Evolutionary conservation across 1,140 invertebrate genomes (phyloP).

Genomic region (Liolophura sinensis): DNA sequence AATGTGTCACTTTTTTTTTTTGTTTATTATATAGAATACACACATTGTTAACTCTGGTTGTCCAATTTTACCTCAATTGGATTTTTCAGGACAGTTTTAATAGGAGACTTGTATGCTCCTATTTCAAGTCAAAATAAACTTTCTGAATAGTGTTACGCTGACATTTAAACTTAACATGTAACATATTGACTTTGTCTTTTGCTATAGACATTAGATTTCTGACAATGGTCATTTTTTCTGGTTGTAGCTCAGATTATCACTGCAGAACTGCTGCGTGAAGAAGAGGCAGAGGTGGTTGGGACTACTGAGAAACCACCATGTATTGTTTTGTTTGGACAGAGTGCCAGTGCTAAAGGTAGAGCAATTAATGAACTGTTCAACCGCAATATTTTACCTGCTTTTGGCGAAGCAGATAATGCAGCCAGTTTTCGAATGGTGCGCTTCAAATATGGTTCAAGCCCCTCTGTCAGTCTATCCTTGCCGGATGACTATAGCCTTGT

Average conservation of each 20-base stretch:
- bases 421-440: conserved; percentile 71
- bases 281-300: conserved; percentile 56
- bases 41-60: no score
- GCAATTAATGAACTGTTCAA: conserved; percentile 75
- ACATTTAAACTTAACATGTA: background rate
- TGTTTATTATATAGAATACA: no score
- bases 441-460: conserved; percentile 71
- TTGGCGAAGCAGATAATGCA: conserved; percentile 49
- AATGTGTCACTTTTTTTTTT: no score
- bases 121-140: background rate
- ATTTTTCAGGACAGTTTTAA: background rate
- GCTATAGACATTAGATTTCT: conserved; percentile 24
- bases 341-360: conserved; percentile 69
- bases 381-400: conserved; percentile 65
- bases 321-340: conserved; percentile 71
- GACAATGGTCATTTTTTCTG: conserved; percentile 17
- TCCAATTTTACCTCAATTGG: conserved; percentile 3
- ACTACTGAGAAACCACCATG: conserved; percentile 56
- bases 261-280: conserved; percentile 52
- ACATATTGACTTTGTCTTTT: conserved; percentile 10
- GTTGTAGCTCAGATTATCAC: conserved; percentile 53
- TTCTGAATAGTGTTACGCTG: background rate
- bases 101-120: background rate
- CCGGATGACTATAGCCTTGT: conserved; percentile 78
- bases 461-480: conserved; percentile 70